These are phyloP conservation scores for Sorex fumeus DNA, from an alignment of 2,113 vertebrate genomes.

Conservation along the genomic window DNA sequence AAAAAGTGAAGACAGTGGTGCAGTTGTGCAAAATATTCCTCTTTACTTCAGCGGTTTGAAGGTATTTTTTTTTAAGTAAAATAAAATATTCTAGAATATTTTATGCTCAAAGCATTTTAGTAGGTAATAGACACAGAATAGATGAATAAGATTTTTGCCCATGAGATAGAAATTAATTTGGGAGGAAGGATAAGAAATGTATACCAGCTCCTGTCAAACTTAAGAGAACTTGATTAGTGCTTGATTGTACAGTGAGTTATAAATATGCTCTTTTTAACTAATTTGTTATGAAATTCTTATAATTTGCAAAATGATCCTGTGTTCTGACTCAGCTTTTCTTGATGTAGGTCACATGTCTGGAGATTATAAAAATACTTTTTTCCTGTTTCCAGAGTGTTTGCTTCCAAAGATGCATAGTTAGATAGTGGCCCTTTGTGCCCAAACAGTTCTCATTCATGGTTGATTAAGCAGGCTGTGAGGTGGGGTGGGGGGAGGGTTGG, in stretches of 20 bases:
- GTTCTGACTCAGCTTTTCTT: constrained; percentile 36
- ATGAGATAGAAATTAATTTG: not conserved
- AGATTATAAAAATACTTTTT: constrained; percentile 25
- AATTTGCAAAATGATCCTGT: constrained; percentile 43
- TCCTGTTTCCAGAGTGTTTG: constrained; percentile 28
- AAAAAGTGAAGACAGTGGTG: constrained; percentile 8
- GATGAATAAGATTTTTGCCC: constrained; percentile 27
- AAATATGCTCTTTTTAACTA: constrained; percentile 13
- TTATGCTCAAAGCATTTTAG: constrained; percentile 40
- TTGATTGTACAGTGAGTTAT: not conserved
- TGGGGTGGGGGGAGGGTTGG: not conserved
- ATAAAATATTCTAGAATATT: constrained; percentile 56
- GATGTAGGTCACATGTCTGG: not conserved
- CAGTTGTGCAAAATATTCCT: not conserved
- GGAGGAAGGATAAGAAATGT: not conserved
- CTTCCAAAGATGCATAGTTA: not conserved
- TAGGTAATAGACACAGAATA: not conserved
- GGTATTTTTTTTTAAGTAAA: constrained; percentile 32
- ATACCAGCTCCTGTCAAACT: not conserved
- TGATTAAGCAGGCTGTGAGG: not conserved
- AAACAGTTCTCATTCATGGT: not conserved
- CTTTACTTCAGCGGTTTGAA: not conserved
- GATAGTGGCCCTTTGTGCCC: not conserved
- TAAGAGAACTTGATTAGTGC: not conserved
- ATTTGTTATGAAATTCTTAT: constrained; percentile 50